phyloP scores from a whole-genome alignment of 2,888 invertebrate genomes.

The Campaea margaritaria region DNA sequence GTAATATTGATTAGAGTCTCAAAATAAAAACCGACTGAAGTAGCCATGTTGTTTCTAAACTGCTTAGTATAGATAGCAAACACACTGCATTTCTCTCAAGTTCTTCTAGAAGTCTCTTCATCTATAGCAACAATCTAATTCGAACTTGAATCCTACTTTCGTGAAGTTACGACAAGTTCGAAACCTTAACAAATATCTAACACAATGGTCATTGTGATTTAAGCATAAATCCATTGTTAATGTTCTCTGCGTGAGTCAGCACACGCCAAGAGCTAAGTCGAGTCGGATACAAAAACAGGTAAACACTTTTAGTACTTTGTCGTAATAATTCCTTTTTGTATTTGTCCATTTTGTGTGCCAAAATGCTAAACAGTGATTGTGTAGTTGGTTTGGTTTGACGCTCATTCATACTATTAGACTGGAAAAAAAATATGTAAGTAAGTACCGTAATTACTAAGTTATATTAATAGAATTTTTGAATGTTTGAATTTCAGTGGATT shows the following conservation, averaged over 20 bases:
- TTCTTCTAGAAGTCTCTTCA: too few relatives aligned
- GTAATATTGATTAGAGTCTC: too few relatives aligned
- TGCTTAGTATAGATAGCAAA: too few relatives aligned
- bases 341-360: not conserved
- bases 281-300: constrained; percentile 24
- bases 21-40: too few relatives aligned
- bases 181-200: constrained; percentile 31
- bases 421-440: too few relatives aligned
- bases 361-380: not conserved
- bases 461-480: too few relatives aligned
- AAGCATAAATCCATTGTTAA: constrained; percentile 57
- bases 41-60: too few relatives aligned
- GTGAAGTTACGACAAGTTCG: constrained; percentile 16
- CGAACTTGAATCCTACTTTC: constrained; percentile 23
- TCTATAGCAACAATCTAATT: not conserved
- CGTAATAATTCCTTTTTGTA: not conserved
- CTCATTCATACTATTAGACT: too few relatives aligned
- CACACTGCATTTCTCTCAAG: too few relatives aligned
- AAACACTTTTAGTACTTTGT: constrained; percentile 1
- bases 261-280: constrained; percentile 39
- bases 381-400: not conserved
- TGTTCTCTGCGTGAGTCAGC: constrained; percentile 60
- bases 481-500: too few relatives aligned
- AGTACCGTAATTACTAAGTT: too few relatives aligned
- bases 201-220: constrained; percentile 67